Evolutionary conservation across 2,113 vertebrate species (phyloP), one percentile per base, ranked within the genome.

Genomic region (Desmodus rotundus): DNA sequence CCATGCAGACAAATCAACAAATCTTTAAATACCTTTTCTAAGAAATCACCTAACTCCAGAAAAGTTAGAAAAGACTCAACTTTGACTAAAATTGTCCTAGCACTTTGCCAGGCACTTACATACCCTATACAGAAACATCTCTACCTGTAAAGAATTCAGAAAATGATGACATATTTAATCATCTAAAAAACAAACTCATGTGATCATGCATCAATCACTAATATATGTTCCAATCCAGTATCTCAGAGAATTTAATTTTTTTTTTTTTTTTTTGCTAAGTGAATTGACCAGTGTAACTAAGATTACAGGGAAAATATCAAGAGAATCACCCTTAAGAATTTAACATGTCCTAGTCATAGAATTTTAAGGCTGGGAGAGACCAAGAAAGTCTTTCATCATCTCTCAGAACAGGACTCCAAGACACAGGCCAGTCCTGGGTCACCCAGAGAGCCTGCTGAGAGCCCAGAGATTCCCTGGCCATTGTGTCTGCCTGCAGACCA

Each of bases 11-110:
- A 90, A 65, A 94, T 65, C 67, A 89, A 77, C 31, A 94, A 68
- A 85, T 94, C 61, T 86, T 94, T 77, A 72, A 81, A 81, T 87
- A 87, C 61, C 19, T 58, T 72, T 91, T 92, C 83, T 88, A 47
- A 68, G 81, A 47, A 63, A 41, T 76, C 72, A 87, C 31, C 22
- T 50, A 87, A 85, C 20, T 58, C 14, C 15, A 91, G 38, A 54
- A 81, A 90, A 70, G 13, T 85, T 90, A 95, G 67, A 74, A 93
- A 94, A 93, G 70, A 83, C 65, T 74, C 33, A 41, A 50, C 41
- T 94, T 52, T 91, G 70, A 73, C 50, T 67, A 77, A 70, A 85
- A 78, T 4, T 70, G 90, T 38, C 28, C 68, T 76, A 83, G 45
- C n/a, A 73, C 45, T 91, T 52, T 43, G 6, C 41, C 73, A 91